A percentile compares a stretch with the other conserved stretches of the same genome.
phyloP scores from a whole-genome alignment of 2,888 invertebrate genomes.

The Cancer borealis region DNA sequence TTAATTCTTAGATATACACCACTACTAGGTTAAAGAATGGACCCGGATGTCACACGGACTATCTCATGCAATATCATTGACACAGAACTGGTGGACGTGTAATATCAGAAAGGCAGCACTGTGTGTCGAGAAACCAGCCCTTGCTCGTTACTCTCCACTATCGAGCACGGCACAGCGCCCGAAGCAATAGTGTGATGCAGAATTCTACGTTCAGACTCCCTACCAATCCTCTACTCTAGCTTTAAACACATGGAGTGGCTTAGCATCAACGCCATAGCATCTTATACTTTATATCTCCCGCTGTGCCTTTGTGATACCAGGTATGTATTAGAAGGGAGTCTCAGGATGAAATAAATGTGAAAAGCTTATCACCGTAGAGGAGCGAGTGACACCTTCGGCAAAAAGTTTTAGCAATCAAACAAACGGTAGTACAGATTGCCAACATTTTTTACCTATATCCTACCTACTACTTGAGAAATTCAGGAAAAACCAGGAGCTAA shows the following conservation, averaged over 20 bases:
- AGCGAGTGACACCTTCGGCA: neutral
- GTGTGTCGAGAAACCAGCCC: neutral
- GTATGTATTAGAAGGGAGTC: neutral
- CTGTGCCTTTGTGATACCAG: neutral
- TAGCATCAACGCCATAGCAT: neutral
- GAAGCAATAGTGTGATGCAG: slow-evolving; percentile 8
- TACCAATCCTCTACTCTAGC: neutral
- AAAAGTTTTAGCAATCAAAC: neutral
- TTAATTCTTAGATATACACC: neutral
- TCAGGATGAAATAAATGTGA: neutral
- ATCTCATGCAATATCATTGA: neutral
- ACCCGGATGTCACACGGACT: neutral
- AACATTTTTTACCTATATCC: neutral
- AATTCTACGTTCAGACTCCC: neutral
- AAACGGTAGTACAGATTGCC: neutral
- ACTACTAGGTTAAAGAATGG: neutral
- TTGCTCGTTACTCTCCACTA: slow-evolving; percentile 10
- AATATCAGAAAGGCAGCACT: slow-evolving; percentile 2
- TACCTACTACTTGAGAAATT: neutral
- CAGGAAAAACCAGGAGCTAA: neutral
- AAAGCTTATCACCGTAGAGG: neutral
- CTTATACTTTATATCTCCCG: neutral
- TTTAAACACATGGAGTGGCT: neutral
- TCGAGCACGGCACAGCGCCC: neutral
- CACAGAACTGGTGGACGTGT: neutral